Evolutionary conservation across 2,113 vertebrate genomes (phyloP).

Genomic region (Varanus komodoensis): DNA sequence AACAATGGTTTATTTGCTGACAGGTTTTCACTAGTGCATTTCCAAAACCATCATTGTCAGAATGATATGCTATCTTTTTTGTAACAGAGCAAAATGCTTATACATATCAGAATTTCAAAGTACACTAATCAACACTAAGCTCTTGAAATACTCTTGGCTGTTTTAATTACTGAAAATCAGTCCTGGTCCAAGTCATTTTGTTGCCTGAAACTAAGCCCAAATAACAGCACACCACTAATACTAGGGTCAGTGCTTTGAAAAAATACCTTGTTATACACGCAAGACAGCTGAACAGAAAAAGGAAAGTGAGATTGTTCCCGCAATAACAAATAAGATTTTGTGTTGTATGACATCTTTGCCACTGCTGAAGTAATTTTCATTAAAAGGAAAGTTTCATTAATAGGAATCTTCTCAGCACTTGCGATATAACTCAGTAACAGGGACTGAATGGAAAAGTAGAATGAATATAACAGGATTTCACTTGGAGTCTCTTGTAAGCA

Average conservation of each 20-base stretch:
- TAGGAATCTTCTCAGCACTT: neutral
- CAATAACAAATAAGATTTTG: neutral
- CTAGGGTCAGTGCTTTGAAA: neutral
- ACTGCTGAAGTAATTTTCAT: neutral
- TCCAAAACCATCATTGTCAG: neutral
- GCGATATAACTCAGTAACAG: neutral
- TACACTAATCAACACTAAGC: too few relatives aligned
- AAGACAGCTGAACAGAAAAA: neutral
- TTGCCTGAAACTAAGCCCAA: neutral
- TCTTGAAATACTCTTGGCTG: neutral
- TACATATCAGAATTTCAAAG: neutral
- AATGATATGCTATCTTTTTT: neutral
- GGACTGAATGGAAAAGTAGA: neutral
- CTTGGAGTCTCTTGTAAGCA: neutral
- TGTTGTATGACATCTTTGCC: neutral
- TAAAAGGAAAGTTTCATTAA: neutral
- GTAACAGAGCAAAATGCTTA: conserved; percentile 17
- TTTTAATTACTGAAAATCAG: neutral
- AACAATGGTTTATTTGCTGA: conserved; percentile 25
- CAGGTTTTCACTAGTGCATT: conserved; percentile 25
- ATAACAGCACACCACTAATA: neutral
- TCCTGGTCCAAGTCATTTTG: neutral
- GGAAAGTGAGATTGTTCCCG: neutral
- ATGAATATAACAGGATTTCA: neutral
- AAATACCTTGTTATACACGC: neutral